Base-by-base conservation (phyloP, 2,113 vertebrate species). In the Dasyprocta punctata region DNA sequence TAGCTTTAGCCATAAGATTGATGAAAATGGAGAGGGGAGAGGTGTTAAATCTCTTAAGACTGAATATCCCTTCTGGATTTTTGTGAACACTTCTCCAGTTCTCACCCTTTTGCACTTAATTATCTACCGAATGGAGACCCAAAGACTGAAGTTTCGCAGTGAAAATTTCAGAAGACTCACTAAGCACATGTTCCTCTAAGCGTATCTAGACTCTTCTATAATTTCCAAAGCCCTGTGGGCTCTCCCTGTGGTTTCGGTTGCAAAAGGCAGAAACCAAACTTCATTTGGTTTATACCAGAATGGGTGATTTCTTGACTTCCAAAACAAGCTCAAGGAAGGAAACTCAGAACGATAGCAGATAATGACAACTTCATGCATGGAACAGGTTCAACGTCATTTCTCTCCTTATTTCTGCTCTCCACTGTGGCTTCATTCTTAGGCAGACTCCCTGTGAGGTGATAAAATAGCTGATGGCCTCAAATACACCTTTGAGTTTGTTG, bases 311-410 rank as follows among this genome's bases (percentile, higher is more conserved):
- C 8, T 41, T 56, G 30, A 26, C 47, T 33, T 65, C 61, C 4
- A 4, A 12, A 30, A 81, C 20, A 19, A 65, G 22, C 38, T 20
- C 17, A 4, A 67, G 11, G 3, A 3, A 3, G 56, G 36, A 52
- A 73, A 61, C 41, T 36, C 3, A 26, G 12, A 22, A n/a, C 61
- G 36, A 33, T 38, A n/a, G 77, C 20, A 60, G 28, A 26, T 67
- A 28, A 54, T 0, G 5, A 69, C 54, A 7, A 30, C 11, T n/a
- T 36, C 38, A 7, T 1, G 14, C 24, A 41, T 9, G 20, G 12
- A 56, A n/a, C 7, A 20, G n/a, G 14, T n/a, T 65, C 14, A 2
- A 5, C 5, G 41, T 30, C 41, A 16, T 20, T 54, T 41, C 58
- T 63, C 9, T 41, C 60, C 14, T n/a, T 58, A 38, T 5, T n/a